Conservation (phyloP, 2,888 invertebrate species). For the Tenthredo mesomela region DNA sequence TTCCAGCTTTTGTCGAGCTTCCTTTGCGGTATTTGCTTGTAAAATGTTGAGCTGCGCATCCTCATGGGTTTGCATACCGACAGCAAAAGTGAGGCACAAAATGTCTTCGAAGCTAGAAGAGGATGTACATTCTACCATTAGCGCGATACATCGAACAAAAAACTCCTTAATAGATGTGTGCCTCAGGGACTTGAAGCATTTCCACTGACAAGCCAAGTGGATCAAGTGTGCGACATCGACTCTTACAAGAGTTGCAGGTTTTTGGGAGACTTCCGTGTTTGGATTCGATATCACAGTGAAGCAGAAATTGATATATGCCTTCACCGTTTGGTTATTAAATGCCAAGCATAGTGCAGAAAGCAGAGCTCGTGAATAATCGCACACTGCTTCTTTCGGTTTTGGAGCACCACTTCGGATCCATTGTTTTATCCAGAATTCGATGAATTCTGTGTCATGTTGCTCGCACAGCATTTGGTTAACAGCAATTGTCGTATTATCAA, state of each 20-base stretch:
- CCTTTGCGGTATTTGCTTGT: conserved; percentile 18
- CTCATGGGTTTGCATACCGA: conserved; percentile 51
- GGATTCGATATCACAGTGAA: conserved; percentile 6
- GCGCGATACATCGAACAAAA: conserved; percentile 54
- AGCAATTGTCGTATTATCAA: conserved; percentile 50
- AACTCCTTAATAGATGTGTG: conserved; percentile 54
- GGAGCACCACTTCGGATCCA: conserved; percentile 52
- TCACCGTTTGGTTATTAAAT: conserved; percentile 55
- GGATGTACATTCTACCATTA: conserved; percentile 53
- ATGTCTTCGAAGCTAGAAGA: conserved; percentile 51
- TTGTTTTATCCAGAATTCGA: conserved; percentile 49
- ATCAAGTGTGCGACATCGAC: conserved; percentile 59
- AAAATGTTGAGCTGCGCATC: conserved; percentile 22
- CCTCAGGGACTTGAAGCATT: conserved; percentile 48
- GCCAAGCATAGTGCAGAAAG: conserved; percentile 54
- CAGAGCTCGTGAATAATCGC: conserved; percentile 51
- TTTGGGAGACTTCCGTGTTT: conserved; percentile 16
- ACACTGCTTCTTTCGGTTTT: conserved; percentile 53
- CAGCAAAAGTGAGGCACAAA: conserved; percentile 53
- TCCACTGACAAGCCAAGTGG: conserved; percentile 54
- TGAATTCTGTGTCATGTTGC: conserved; percentile 50
- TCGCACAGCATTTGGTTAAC: conserved; percentile 58
- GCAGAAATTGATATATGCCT: conserved; percentile 49
- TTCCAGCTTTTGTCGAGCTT: conserved; percentile 51
- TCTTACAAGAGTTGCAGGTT: conserved; percentile 53